Conservation (phyloP, 1,140 invertebrate species). For the Goniozus legneri region DNA sequence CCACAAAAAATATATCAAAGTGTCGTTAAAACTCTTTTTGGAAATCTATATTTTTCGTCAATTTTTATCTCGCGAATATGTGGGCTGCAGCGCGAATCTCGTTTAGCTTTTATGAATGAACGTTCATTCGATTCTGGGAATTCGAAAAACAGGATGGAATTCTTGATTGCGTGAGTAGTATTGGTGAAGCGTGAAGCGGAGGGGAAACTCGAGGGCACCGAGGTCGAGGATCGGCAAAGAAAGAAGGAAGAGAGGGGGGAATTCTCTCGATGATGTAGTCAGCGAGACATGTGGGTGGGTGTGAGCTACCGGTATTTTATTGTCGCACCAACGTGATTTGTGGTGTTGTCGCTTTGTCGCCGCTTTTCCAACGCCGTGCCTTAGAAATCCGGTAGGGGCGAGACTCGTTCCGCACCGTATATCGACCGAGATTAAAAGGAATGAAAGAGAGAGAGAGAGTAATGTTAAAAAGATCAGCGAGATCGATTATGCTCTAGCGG, state of each 20-base stretch:
- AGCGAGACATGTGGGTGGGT: constrained; percentile 27
- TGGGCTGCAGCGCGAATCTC: not conserved
- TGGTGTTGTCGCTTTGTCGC: constrained; percentile 28
- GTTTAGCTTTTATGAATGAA: constrained; percentile 26
- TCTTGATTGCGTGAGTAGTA: constrained; percentile 12
- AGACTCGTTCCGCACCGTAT: too few species aligned
- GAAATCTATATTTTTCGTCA: too few species aligned
- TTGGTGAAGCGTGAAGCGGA: not conserved
- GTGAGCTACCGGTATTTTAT: constrained; percentile 36
- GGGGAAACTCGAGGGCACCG: not conserved
- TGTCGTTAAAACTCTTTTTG: too few species aligned
- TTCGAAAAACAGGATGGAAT: constrained; percentile 39
- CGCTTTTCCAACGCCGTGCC: too few species aligned
- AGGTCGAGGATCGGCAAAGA: not conserved
- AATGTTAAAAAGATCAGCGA: too few species aligned
- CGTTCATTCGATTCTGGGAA: constrained; percentile 32
- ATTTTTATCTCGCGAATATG: too few species aligned
- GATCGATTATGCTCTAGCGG: too few species aligned
- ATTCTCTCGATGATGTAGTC: constrained; percentile 17
- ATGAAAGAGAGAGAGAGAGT: too few species aligned
- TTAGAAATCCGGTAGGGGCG: too few species aligned
- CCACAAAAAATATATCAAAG: too few species aligned
- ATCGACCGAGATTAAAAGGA: too few species aligned
- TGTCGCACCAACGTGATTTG: constrained; percentile 30
- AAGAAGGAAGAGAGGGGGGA: not conserved